These are phyloP conservation scores for Macrotus californicus DNA, from an alignment of 2,113 vertebrate genomes.

Conservation along the genomic window DNA sequence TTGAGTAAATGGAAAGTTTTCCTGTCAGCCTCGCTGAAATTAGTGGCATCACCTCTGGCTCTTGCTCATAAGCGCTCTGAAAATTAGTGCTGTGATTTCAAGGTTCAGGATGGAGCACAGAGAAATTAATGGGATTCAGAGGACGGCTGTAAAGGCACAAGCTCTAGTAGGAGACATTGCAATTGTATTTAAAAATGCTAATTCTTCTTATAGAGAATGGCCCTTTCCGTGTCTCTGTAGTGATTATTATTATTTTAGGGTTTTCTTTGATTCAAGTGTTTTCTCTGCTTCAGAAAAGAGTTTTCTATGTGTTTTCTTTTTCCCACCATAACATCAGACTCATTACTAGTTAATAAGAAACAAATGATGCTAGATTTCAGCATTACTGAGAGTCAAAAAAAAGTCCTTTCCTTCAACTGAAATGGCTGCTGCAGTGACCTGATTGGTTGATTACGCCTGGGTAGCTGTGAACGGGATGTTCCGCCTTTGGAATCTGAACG, in stretches of 20 bases:
- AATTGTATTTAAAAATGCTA: slow-evolving; percentile 38
- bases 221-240: background rate
- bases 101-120: slow-evolving; percentile 52
- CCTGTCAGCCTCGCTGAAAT: slow-evolving; percentile 35
- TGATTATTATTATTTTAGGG: slow-evolving; percentile 46
- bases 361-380: slow-evolving; percentile 32
- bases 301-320: slow-evolving; percentile 66
- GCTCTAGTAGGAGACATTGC: slow-evolving; percentile 39
- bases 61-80: slow-evolving; percentile 45
- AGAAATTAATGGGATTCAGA: slow-evolving; percentile 55
- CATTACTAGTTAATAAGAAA: slow-evolving; percentile 52
- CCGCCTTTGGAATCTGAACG: background rate
- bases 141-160: slow-evolving; percentile 21
- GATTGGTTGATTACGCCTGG: background rate
- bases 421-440: background rate
- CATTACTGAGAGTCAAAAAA: slow-evolving; percentile 10
- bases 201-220: slow-evolving; percentile 48
- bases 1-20: slow-evolving; percentile 44
- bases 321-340: slow-evolving; percentile 35
- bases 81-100: slow-evolving; percentile 58
- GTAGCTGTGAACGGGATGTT: background rate
- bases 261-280: slow-evolving; percentile 54
- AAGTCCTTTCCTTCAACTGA: background rate
- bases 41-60: background rate
- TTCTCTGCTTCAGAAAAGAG: slow-evolving; percentile 54